Percentiles rank a stretch among this genome's conserved stretches.
Conservation (phyloP, 2,888 invertebrate species). For the Pemphredon lugubris region DNA sequence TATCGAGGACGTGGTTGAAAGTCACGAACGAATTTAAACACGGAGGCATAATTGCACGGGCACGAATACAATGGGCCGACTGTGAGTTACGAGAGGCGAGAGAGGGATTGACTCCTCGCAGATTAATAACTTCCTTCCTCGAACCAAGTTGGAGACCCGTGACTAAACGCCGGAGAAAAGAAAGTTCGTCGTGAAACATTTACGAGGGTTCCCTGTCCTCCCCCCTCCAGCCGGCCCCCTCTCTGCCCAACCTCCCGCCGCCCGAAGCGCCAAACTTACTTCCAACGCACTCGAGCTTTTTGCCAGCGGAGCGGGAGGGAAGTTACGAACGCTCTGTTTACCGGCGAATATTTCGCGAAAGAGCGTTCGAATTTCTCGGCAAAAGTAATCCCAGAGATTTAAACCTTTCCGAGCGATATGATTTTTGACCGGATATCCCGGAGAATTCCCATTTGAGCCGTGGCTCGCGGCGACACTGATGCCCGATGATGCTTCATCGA, state of each 20-base stretch:
- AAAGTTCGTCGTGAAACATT: conserved; percentile 67
- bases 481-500: too few species aligned
- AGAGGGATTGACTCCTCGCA: conserved; percentile 61
- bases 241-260: background rate
- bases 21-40: conserved; percentile 49
- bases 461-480: too few species aligned
- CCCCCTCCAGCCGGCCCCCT: too few species aligned
- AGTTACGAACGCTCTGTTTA: conserved; percentile 52
- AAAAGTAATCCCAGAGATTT: background rate
- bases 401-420: background rate
- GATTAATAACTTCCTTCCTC: conserved; percentile 67
- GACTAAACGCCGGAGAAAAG: conserved; percentile 62
- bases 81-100: conserved; percentile 50
- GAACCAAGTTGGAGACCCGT: conserved; percentile 56
- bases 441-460: too few species aligned
- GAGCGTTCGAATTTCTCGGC: background rate
- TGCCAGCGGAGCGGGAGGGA: conserved; percentile 26
- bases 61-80: conserved; percentile 58
- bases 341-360: conserved; percentile 28
- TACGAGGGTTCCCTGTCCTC: conserved; percentile 49
- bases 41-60: conserved; percentile 56
- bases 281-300: conserved; percentile 41
- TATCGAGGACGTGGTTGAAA: conserved; percentile 39
- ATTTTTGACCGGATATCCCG: background rate
- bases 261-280: conserved; percentile 44